Conservation (phyloP, 2,797 vertebrate species). For the Enteromius anoplus region DNA sequence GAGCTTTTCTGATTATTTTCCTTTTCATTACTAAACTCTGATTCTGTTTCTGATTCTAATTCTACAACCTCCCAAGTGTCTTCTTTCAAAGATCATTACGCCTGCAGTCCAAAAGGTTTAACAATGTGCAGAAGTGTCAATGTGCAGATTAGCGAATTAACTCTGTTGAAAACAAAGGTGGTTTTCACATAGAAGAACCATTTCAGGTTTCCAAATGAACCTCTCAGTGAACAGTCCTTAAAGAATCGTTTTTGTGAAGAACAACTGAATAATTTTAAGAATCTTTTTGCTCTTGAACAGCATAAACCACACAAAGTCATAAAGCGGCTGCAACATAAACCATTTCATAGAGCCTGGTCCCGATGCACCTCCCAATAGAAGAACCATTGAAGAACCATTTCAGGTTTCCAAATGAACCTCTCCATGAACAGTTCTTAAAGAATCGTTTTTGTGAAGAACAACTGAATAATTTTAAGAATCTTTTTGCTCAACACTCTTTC, state of each 20-base stretch:
- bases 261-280: neutral
- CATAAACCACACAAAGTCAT: too few relatives aligned
- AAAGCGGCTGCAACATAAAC: too few relatives aligned
- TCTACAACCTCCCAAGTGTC: neutral
- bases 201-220: neutral
- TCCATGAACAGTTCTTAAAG: too few relatives aligned
- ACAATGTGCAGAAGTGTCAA: neutral
- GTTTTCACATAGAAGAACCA: neutral
- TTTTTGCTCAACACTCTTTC: neutral
- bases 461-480: too few relatives aligned
- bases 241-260: neutral
- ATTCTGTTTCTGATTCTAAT: neutral
- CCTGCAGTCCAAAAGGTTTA: neutral
- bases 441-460: too few relatives aligned
- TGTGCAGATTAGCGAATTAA: neutral
- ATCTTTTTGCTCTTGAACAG: accelerated
- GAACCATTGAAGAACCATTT: too few relatives aligned
- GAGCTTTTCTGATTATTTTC: neutral
- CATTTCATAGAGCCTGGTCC: too few relatives aligned
- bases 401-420: too few relatives aligned
- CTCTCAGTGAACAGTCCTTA: neutral
- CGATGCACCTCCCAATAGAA: too few relatives aligned
- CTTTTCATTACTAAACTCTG: slow-evolving; percentile 2
- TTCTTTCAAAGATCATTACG: neutral
- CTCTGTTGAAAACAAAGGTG: neutral